Conservation (phyloP, 2,888 invertebrate species). For the Limnephilus rhombicus region DNA sequence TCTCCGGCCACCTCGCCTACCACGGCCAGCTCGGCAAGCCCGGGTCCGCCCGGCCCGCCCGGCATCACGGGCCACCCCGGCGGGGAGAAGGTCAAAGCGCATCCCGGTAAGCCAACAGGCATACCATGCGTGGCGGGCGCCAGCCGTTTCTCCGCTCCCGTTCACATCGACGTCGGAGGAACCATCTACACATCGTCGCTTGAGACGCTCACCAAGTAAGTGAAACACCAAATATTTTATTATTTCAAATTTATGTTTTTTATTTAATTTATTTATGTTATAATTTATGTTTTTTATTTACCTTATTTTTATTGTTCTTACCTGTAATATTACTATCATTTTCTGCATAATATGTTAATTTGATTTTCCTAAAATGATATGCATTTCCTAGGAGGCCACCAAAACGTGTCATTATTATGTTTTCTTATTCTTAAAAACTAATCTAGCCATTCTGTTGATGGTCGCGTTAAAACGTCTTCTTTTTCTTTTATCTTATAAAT, state of each 20-base stretch:
- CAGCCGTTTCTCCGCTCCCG: constrained; percentile 95
- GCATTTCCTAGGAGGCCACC: too few species aligned
- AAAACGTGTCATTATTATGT: too few species aligned
- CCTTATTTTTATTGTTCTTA: neutral
- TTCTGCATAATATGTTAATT: too few species aligned
- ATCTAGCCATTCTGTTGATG: too few species aligned
- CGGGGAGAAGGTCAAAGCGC: constrained; percentile 76
- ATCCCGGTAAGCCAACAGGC: constrained; percentile 93
- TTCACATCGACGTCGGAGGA: constrained; percentile 98
- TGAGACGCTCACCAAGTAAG: constrained; percentile 95
- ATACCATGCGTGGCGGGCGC: constrained; percentile 96
- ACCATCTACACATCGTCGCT: constrained; percentile 97
- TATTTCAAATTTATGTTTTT: too few species aligned
- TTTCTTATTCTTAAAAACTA: too few species aligned
- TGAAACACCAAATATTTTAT: constrained; percentile 64
- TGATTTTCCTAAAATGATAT: too few species aligned
- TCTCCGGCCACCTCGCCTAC: constrained; percentile 71
- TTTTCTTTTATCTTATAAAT: too few species aligned
- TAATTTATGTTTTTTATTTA: accelerated
- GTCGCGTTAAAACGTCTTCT: too few species aligned
- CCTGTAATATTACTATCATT: too few species aligned
- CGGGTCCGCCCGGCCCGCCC: constrained; percentile 61
- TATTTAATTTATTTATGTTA: neutral
- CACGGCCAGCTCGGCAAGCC: constrained; percentile 69
- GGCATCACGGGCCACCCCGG: constrained; percentile 69